phyloP scores from a whole-genome alignment of 2,113 vertebrate species.

The Xiphophorus maculatus region DNA sequence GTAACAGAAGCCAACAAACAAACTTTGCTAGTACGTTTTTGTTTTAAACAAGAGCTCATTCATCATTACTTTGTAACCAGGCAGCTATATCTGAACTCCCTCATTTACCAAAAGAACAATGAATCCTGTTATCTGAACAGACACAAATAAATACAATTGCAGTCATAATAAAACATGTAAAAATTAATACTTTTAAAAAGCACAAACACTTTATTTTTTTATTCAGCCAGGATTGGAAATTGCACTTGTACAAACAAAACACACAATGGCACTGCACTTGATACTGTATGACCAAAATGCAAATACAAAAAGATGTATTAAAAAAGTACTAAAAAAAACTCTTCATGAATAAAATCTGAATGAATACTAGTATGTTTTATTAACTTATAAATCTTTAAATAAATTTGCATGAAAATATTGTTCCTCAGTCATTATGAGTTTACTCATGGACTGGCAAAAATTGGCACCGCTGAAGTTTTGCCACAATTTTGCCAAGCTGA shows the following conservation, averaged over 20 bases:
- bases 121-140: slow-evolving; percentile 33
- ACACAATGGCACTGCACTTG: slow-evolving; percentile 56
- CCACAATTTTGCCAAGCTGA: slow-evolving; percentile 37
- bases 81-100: slow-evolving; percentile 26
- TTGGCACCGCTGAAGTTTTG: background rate
- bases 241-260: slow-evolving; percentile 60
- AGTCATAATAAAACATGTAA: slow-evolving; percentile 52
- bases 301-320: slow-evolving; percentile 52
- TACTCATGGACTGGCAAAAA: slow-evolving; percentile 1
- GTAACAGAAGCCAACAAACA: slow-evolving; percentile 21
- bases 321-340: slow-evolving; percentile 43
- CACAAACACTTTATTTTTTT: slow-evolving; percentile 26
- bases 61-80: slow-evolving; percentile 4
- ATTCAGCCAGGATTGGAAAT: slow-evolving; percentile 42
- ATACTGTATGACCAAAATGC: slow-evolving; percentile 33
- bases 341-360: slow-evolving; percentile 53
- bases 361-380: slow-evolving; percentile 64
- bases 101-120: slow-evolving; percentile 38
- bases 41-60: slow-evolving; percentile 26
- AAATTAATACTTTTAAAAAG: slow-evolving; percentile 40
- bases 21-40: slow-evolving; percentile 23
- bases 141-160: slow-evolving; percentile 74
- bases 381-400: slow-evolving; percentile 74
- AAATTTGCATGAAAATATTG: slow-evolving; percentile 57
- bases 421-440: slow-evolving; percentile 38